Evolutionary conservation across 2,113 vertebrate species (phyloP).

Genomic region (Odocoileus virginianus): DNA sequence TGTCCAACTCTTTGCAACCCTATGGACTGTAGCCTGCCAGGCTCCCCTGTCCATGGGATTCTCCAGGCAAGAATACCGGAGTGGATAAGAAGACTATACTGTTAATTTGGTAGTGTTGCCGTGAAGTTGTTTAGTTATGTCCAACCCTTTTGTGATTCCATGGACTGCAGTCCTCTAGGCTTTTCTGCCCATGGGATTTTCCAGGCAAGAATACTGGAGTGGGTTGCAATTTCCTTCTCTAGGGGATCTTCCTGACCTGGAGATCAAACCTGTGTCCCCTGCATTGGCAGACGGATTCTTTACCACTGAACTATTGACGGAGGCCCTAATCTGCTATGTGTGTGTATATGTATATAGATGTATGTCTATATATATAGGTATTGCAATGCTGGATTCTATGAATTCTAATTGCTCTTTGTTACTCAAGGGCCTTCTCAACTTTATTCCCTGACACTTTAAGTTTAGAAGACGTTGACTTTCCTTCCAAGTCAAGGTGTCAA

Average conservation of each 20-base stretch:
- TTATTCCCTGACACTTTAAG: neutral
- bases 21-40: neutral
- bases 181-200: neutral
- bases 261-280: neutral
- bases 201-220: neutral
- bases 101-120: neutral
- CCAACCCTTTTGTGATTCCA: neutral
- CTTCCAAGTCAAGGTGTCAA: neutral
- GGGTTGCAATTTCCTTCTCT: neutral
- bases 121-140: neutral
- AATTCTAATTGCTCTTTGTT: neutral
- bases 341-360: neutral
- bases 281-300: accelerated
- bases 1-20: neutral
- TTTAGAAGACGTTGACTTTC: neutral
- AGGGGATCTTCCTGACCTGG: neutral
- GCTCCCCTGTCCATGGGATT: neutral
- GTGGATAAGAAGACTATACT: neutral
- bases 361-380: neutral
- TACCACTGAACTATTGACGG: neutral
- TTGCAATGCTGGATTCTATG: neutral
- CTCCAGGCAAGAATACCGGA: neutral
- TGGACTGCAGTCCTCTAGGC: neutral
- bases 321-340: neutral
- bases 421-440: neutral